Evolutionary conservation across 2,797 vertebrate species (phyloP), one percentile per base, ranked within the genome.

Genomic region (Onychomys leucogaster): DNA sequence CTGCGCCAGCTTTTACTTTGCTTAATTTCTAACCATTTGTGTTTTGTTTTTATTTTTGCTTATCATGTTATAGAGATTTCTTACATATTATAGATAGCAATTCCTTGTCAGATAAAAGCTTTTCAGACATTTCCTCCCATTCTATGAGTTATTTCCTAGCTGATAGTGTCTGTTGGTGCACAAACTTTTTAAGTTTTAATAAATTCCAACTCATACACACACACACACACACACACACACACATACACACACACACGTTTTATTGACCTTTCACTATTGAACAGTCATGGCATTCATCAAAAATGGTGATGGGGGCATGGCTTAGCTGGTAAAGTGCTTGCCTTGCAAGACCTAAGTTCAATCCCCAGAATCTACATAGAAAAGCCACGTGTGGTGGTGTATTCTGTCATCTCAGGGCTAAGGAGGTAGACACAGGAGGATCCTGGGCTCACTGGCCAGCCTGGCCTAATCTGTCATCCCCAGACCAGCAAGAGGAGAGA

Each of bases 51-150:
- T 86, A 12, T 77, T 94, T 69, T 71, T 71, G 67, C 17, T 61
- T 90, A 13, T 71, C 93, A 23, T 91, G 27, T 71, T 87, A 25
- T 25, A 71, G 27, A 32, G 52, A 11, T 69, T 93, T 41, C 89
- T 83, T 73, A 73, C 27, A 71, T 71, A 37, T 46, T 84, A 5
- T 80, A 63, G 13, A 46, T 90, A 59, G 57, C 77, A 57, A 57
- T 85, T 61, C 3, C 2, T 75, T 75, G 92, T 83, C 21, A 87
- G 25, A 83, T 65, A 73, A 16, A 61, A 27, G 8, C 69, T 67
- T 93, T 89, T 43, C 37, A 93, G 61, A 78, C 80, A 80, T 76
- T 96, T 91, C 89, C 75, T 67, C 10, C 34, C 71, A 59, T 65
- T 75, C 34, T 27, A 9, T 78, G 41, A 34, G 21, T 69, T 75